A percentile compares a stretch with the other conserved stretches of the same genome.
Conservation (phyloP, 35 echinoderm and acorn worm species). For the Strongylocentrotus purpuratus region DNA sequence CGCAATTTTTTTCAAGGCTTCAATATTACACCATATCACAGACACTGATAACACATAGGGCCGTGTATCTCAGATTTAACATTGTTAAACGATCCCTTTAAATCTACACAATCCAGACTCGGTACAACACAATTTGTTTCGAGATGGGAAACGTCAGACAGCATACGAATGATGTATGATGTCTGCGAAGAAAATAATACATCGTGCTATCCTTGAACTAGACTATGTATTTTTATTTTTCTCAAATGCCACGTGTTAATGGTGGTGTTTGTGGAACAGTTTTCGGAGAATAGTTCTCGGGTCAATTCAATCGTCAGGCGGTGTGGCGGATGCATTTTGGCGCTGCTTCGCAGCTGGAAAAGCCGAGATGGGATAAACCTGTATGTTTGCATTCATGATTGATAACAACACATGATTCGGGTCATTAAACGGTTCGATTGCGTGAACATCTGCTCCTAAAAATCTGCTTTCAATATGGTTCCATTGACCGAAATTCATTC, state of each 20-base stretch:
- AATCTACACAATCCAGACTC: too few relatives aligned
- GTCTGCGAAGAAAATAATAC: too few relatives aligned
- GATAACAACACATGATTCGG: neutral
- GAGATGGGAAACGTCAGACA: too few relatives aligned
- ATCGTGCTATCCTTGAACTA: neutral
- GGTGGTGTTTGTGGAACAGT: neutral
- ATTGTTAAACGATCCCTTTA: too few relatives aligned
- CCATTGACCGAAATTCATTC: neutral
- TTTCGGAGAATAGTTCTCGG: slow-evolving; percentile 2
- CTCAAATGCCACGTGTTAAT: neutral
- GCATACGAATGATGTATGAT: too few relatives aligned
- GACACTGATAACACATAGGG: too few relatives aligned
- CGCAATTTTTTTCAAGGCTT: too few relatives aligned
- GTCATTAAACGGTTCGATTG: neutral
- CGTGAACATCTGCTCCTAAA: neutral
- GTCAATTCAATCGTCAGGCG: neutral
- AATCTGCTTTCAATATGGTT: neutral
- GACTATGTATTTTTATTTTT: neutral
- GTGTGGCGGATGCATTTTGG: neutral
- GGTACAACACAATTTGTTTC: too few relatives aligned
- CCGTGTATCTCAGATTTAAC: too few relatives aligned
- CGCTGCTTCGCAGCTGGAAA: neutral
- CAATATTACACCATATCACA: too few relatives aligned
- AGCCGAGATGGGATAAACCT: neutral
- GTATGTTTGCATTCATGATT: neutral